phyloP scores from a whole-genome alignment of 1,140 invertebrate species.

The Hyphantria cunea region DNA sequence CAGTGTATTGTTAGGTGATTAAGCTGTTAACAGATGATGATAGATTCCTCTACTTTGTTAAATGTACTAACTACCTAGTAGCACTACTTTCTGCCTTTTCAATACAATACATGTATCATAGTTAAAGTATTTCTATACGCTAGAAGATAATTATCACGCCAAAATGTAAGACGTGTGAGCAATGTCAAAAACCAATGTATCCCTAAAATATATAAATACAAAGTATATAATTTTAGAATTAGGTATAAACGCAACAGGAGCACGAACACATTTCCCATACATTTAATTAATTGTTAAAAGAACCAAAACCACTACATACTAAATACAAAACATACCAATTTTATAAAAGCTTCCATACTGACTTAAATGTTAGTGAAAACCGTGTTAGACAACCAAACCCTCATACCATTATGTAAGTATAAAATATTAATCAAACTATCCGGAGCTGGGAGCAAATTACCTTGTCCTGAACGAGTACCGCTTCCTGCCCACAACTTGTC shows the following conservation, averaged over 20 bases:
- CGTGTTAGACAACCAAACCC: slow-evolving; percentile 68
- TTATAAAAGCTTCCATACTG: slow-evolving; percentile 35
- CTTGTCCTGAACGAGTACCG: slow-evolving; percentile 78
- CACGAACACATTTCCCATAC: slow-evolving; percentile 51
- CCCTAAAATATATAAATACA: slow-evolving; percentile 19
- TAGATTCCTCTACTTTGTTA: slow-evolving; percentile 23
- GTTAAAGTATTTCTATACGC: slow-evolving; percentile 12
- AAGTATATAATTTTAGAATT: slow-evolving; percentile 25
- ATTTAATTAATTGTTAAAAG: slow-evolving; percentile 35
- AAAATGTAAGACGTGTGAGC: slow-evolving; percentile 75
- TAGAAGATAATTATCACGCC: slow-evolving; percentile 54
- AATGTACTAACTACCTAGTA: slow-evolving; percentile 10
- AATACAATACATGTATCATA: slow-evolving; percentile 8
- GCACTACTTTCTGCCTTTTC: slow-evolving; percentile 15
- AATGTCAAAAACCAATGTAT: slow-evolving; percentile 37
- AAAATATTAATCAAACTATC: slow-evolving; percentile 72
- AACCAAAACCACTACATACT: slow-evolving; percentile 53
- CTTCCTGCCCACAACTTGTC: slow-evolving; percentile 75
- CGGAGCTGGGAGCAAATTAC: slow-evolving; percentile 75
- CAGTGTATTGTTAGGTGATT: slow-evolving; percentile 19
- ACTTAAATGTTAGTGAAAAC: slow-evolving; percentile 60
- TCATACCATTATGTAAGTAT: slow-evolving; percentile 71
- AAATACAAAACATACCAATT: slow-evolving; percentile 40
- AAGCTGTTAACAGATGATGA: slow-evolving; percentile 20
- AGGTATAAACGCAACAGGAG: slow-evolving; percentile 19